A percentile compares a stretch with the other conserved stretches of the same genome.
Conservation (phyloP, 1,140 invertebrate species). For the Drosophila pallidifrons region DNA sequence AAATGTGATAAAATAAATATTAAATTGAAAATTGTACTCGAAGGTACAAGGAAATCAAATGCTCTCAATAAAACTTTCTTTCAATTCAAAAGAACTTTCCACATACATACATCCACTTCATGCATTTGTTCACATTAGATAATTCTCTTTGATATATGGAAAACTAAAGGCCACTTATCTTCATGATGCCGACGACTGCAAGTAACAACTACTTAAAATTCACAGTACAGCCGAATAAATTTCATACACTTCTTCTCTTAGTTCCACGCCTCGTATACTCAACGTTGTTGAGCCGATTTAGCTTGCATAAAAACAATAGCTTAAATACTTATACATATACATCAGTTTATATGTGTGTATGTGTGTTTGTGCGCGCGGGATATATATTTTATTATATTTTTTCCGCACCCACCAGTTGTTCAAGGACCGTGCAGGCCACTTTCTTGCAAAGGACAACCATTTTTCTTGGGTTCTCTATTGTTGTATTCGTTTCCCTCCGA, state of each 20-base stretch:
- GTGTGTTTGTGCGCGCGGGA: neutral
- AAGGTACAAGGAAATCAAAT: constrained; percentile 7
- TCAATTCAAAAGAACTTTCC: neutral
- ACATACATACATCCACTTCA: neutral
- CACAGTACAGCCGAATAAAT: constrained; percentile 23
- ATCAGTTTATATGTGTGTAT: constrained; percentile 2
- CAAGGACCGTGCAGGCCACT: constrained; percentile 54
- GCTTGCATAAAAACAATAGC: constrained; percentile 51
- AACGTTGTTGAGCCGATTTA: constrained; percentile 7
- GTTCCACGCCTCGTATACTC: neutral
- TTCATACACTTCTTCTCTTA: neutral
- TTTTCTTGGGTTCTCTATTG: constrained; percentile 63
- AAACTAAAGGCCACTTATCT: constrained; percentile 23
- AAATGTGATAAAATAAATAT: constrained; percentile 76
- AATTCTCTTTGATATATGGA: constrained; percentile 16
- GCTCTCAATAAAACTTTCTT: neutral
- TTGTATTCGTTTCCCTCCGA: constrained; percentile 38
- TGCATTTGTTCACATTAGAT: constrained; percentile 17
- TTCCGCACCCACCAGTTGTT: constrained; percentile 53
- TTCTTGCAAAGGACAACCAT: constrained; percentile 58
- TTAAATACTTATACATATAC: constrained; percentile 32
- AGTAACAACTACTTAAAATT: constrained; percentile 24
- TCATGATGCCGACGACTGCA: constrained; percentile 11
- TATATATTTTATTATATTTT: constrained; percentile 30
- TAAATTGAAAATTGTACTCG: constrained; percentile 55